phyloP scores from a whole-genome alignment of 35 echinoderm and acorn worm genomes.

The Ptychodera flava region DNA sequence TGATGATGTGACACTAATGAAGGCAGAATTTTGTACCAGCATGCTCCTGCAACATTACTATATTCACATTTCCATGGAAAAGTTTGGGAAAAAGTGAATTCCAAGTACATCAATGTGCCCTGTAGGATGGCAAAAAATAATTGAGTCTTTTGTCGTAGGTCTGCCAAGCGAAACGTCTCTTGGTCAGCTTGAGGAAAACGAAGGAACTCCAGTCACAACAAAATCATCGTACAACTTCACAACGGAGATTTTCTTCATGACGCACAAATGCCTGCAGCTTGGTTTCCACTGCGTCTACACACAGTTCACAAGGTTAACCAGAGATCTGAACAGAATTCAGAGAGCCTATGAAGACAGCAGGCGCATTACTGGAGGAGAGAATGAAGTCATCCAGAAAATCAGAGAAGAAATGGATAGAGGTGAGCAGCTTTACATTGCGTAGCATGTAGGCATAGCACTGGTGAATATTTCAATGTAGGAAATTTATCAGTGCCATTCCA shows the following conservation, averaged over 20 bases:
- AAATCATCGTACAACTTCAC: conserved; percentile 70
- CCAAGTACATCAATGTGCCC: too few species aligned
- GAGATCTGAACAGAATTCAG: conserved; percentile 67
- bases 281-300: conserved; percentile 74
- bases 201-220: conserved; percentile 3
- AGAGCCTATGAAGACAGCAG: conserved; percentile 51
- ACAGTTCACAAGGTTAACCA: conserved; percentile 45
- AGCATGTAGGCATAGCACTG: not conserved
- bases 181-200: conserved; percentile 41
- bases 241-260: conserved; percentile 86
- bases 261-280: conserved; percentile 69
- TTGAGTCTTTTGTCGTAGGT: too few species aligned
- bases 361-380: not conserved
- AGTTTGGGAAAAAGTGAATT: too few species aligned
- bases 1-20: too few species aligned
- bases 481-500: not conserved
- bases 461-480: not conserved
- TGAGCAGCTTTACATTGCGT: conserved; percentile 4
- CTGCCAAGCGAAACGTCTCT: conserved; percentile 60
- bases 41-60: too few species aligned
- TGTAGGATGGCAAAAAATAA: too few species aligned
- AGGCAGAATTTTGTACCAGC: too few species aligned
- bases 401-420: conserved; percentile 87
- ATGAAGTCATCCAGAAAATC: conserved; percentile 42
- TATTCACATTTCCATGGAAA: too few species aligned